Evolutionary conservation across 2,797 vertebrate genomes (phyloP).

Genomic region (Balearica regulorum): DNA sequence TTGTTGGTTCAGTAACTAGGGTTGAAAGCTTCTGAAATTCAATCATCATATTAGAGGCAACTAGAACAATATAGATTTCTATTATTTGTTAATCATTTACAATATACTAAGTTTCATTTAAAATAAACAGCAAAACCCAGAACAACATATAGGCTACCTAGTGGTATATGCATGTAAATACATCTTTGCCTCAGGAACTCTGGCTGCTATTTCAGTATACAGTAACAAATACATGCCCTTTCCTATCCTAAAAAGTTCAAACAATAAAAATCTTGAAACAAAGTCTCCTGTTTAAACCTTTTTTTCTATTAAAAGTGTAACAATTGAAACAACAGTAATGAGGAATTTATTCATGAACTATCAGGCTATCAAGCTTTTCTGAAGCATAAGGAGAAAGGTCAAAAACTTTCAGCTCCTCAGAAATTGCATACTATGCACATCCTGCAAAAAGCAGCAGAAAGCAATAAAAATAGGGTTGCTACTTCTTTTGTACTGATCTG

Average conservation of each 20-base stretch:
- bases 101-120: background rate
- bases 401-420: background rate
- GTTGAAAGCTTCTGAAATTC: conserved; percentile 22
- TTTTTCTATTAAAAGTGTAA: background rate
- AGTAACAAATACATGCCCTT: background rate
- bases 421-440: background rate
- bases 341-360: background rate
- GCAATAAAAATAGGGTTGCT: background rate
- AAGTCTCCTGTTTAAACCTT: background rate
- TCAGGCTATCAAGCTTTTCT: background rate
- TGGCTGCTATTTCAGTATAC: background rate
- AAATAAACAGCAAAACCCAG: background rate
- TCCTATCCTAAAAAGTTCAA: background rate
- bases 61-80: background rate
- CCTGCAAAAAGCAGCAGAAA: background rate
- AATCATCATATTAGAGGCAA: background rate
- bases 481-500: background rate
- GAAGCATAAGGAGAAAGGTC: background rate
- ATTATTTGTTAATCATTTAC: background rate
- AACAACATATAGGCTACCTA: background rate
- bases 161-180: background rate
- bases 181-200: background rate
- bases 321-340: background rate
- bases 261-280: background rate
- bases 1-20: conserved; percentile 18